Conservation (phyloP, 2,888 invertebrate genomes). For the Diploptera punctata region DNA sequence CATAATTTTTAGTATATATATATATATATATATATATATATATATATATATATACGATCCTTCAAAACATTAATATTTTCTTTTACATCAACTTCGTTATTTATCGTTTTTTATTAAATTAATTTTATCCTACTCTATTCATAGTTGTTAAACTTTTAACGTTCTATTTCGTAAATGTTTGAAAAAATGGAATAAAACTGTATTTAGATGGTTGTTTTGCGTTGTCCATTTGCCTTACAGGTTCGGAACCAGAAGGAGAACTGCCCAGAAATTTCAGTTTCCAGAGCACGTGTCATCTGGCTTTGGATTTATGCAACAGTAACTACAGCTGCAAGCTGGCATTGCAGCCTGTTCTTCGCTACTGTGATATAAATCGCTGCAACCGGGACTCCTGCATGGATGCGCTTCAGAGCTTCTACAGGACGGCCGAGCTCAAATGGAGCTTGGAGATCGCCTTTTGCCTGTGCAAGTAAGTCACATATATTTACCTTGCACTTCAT, state of each 20-base stretch:
- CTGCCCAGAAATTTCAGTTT: constrained; percentile 61
- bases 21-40: no score
- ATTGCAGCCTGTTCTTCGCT: constrained; percentile 83
- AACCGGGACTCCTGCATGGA: constrained; percentile 88
- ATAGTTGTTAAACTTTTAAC: no score
- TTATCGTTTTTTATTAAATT: no score
- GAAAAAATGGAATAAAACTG: no score
- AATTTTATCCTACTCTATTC: no score
- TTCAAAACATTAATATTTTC: no score
- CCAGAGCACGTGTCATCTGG: constrained; percentile 88
- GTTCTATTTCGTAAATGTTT: no score
- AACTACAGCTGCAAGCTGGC: constrained; percentile 80
- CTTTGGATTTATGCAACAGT: constrained; percentile 81
- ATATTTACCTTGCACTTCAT: background rate
- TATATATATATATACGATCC: no score
- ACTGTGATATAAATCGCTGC: constrained; percentile 79
- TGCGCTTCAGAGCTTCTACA: constrained; percentile 84
- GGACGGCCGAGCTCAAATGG: constrained; percentile 79
- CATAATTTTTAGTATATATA: no score
- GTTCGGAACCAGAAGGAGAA: constrained; percentile 40
- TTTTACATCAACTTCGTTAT: no score
- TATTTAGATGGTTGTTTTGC: no score
- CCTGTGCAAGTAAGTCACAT: constrained; percentile 84
- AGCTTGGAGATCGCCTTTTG: constrained; percentile 92
- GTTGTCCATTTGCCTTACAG: constrained; percentile 27